Evolutionary conservation across 2,113 vertebrate species (phyloP).

Genomic region (Xiphophorus hellerii): DNA sequence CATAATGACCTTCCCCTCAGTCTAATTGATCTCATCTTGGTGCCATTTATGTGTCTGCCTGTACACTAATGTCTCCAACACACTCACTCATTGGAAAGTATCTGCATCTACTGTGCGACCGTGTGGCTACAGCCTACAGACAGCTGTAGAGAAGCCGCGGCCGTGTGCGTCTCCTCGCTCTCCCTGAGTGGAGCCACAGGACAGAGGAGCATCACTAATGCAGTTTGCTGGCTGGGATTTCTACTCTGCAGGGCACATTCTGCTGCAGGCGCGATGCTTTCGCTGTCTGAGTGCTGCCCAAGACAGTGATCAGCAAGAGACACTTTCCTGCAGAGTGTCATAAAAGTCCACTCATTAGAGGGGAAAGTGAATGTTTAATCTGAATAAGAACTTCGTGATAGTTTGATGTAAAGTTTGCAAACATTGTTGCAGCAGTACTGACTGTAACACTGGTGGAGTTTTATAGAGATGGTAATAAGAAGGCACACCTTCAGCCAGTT

Average conservation of each 20-base stretch:
- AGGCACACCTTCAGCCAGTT: neutral
- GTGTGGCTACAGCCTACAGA: slow-evolving; percentile 69
- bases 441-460: neutral
- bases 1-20: slow-evolving; percentile 65
- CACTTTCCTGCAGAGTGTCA: slow-evolving; percentile 63
- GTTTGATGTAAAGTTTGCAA: slow-evolving; percentile 10
- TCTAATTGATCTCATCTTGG: slow-evolving; percentile 74
- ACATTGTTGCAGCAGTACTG: neutral
- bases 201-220: slow-evolving; percentile 72
- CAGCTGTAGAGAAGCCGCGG: slow-evolving; percentile 43
- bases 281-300: slow-evolving; percentile 66
- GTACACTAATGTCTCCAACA: slow-evolving; percentile 71
- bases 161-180: slow-evolving; percentile 53
- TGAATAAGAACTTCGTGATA: slow-evolving; percentile 28
- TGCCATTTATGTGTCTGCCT: slow-evolving; percentile 77
- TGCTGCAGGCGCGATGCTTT: slow-evolving; percentile 56
- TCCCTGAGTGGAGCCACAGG: slow-evolving; percentile 61
- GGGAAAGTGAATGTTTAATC: slow-evolving; percentile 12
- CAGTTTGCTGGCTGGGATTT: slow-evolving; percentile 63
- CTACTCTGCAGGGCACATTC: slow-evolving; percentile 64
- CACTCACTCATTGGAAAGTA: slow-evolving; percentile 65
- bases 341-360: slow-evolving; percentile 42
- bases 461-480: neutral
- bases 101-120: slow-evolving; percentile 65
- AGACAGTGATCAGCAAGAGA: slow-evolving; percentile 55